These are phyloP conservation scores for rat (Rattus norvegicus) DNA, from an alignment of 2,113 vertebrate species.

Conservation along the genomic window GRCr8 NC_086026.1:93455501-93456000, in stretches of 20 bases:
- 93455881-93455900: slow-evolving; percentile 81
- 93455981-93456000: slow-evolving; percentile 88
- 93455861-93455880: slow-evolving; percentile 76
- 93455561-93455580: too few species aligned
- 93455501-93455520: too few species aligned
- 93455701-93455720: slow-evolving; percentile 84
- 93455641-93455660: slow-evolving; percentile 84
- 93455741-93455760: slow-evolving; percentile 74
- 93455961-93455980: slow-evolving; percentile 92
- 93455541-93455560: too few species aligned
- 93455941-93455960: slow-evolving; percentile 88
- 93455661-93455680: slow-evolving; percentile 82
- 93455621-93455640: slow-evolving; percentile 73
- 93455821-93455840: slow-evolving; percentile 83
- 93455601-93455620: not conserved
- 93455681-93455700: slow-evolving; percentile 84
- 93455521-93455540: too few species aligned
- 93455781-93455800: slow-evolving; percentile 83
- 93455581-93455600: too few species aligned
- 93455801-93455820: slow-evolving; percentile 82
- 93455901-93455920: slow-evolving; percentile 84
- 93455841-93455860: slow-evolving; percentile 83
- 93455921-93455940: slow-evolving; percentile 81
- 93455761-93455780: slow-evolving; percentile 86
- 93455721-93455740: not conserved